Conservation (phyloP, 2,797 vertebrate species). For the Myotis pilosus region DNA sequence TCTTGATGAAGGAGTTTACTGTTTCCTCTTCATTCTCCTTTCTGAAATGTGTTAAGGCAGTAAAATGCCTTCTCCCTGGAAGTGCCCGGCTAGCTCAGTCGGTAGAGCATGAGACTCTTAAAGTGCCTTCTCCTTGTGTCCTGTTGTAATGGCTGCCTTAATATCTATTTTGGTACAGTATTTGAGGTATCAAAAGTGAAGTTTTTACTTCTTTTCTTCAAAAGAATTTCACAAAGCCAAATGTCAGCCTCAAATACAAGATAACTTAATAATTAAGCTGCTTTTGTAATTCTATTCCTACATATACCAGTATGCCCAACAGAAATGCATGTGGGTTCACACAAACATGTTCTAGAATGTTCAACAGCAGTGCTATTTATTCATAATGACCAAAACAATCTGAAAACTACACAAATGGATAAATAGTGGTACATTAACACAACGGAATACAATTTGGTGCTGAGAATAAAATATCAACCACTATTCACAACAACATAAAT, state of each 20-base stretch:
- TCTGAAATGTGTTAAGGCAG: neutral
- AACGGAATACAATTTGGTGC: neutral
- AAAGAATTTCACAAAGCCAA: conserved; percentile 32
- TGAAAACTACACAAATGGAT: neutral
- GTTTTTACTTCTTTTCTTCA: conserved; percentile 8
- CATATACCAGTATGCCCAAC: neutral
- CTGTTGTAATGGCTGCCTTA: neutral
- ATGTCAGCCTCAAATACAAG: neutral
- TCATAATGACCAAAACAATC: neutral
- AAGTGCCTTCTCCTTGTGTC: neutral
- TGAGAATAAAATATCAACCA: neutral
- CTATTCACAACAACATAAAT: neutral
- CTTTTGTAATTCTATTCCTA: conserved; percentile 8
- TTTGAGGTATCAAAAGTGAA: neutral
- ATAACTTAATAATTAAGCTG: neutral
- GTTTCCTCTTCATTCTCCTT: neutral
- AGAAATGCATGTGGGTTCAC: neutral
- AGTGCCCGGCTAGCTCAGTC: too few species aligned
- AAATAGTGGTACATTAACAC: neutral
- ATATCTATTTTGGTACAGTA: conserved; percentile 2
- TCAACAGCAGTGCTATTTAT: neutral
- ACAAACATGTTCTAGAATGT: neutral
- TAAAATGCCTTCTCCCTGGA: neutral
- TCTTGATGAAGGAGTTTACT: neutral
- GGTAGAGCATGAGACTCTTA: too few species aligned